Conservation (phyloP, 2,113 vertebrate genomes). For the Hipposideros armiger region DNA sequence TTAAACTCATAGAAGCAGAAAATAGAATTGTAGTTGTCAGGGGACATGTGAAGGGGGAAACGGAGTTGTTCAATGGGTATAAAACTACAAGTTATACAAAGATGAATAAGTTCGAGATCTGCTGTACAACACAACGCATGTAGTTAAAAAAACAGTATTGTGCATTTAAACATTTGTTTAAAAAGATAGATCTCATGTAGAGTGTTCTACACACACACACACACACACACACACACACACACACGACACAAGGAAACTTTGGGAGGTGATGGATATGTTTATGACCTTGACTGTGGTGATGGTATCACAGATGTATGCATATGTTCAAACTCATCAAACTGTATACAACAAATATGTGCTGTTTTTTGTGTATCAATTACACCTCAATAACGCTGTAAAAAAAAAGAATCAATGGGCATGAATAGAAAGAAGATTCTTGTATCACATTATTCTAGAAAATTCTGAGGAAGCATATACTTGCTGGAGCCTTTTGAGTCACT, state of each 20-base stretch:
- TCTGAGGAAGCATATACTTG: not conserved
- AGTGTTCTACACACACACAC: not conserved
- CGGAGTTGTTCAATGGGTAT: not conserved
- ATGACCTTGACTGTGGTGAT: not conserved
- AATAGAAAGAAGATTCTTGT: not conserved
- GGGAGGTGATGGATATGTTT: not conserved
- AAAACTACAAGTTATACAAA: not conserved
- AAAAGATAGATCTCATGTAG: not conserved
- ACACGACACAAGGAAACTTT: not conserved
- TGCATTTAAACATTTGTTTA: not conserved
- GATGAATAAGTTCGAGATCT: not conserved
- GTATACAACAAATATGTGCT: not conserved
- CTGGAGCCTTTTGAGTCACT: not conserved
- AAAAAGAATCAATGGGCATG: not conserved
- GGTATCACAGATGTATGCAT: not conserved
- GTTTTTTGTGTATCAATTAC: not conserved
- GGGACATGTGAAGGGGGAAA: not conserved
- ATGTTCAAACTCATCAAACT: not conserved
- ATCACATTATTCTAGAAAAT: not conserved
- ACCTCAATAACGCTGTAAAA: not conserved
- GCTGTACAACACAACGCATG: not conserved
- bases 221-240: not conserved
- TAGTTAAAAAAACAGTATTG: not conserved
- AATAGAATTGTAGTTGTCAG: not conserved
- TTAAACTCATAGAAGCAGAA: not conserved